These are phyloP conservation scores for Motacilla tschutschensis DNA, from an alignment of 2,113 vertebrate species.

Conservation along the genomic window DNA sequence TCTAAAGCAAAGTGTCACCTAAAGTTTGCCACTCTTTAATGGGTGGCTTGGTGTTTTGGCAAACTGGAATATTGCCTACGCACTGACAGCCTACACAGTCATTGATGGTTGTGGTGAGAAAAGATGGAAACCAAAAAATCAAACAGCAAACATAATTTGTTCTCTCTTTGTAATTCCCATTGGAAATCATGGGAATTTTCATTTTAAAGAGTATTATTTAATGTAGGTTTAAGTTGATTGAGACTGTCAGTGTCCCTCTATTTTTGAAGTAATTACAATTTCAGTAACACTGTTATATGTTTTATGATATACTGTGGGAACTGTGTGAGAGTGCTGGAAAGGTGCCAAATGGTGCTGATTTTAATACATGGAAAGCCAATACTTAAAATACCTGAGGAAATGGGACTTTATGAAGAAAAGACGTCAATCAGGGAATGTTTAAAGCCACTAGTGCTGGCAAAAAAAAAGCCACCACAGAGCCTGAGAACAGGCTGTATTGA, in stretches of 20 bases:
- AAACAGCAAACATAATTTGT: not conserved
- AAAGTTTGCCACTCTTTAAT: not conserved
- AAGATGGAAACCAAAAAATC: not conserved
- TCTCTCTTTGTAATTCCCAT: not conserved
- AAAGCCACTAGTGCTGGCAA: not conserved
- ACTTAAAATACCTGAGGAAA: not conserved
- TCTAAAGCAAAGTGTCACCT: not conserved
- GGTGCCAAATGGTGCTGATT: not conserved
- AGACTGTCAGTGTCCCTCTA: not conserved
- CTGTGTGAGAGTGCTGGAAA: not conserved
- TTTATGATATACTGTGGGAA: not conserved
- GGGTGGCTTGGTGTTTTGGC: not conserved
- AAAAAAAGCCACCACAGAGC: not conserved
- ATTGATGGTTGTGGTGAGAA: not conserved
- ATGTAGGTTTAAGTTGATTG: not conserved
- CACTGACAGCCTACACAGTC: not conserved
- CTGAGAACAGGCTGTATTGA: not conserved
- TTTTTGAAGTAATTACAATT: not conserved
- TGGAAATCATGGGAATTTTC: not conserved
- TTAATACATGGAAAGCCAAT: not conserved
- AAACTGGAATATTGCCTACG: not conserved
- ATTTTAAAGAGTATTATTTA: not conserved
- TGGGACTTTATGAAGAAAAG: not conserved
- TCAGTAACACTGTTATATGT: accelerated
- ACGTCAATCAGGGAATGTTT: accelerated